These are phyloP conservation scores for Scomber japonicus DNA, from an alignment of 2,113 vertebrate species.

Conservation along the genomic window DNA sequence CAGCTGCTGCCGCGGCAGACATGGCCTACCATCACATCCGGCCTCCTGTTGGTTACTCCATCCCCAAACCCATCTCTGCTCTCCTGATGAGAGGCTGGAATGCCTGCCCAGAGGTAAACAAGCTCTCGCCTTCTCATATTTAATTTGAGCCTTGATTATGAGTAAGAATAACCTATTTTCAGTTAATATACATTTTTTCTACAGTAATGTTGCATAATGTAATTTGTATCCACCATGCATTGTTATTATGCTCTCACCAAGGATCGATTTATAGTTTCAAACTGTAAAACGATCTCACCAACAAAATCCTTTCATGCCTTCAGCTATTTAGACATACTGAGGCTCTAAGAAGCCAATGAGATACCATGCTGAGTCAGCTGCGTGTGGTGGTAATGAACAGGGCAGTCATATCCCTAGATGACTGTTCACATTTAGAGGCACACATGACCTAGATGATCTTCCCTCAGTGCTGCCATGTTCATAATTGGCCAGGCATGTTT, in stretches of 20 bases:
- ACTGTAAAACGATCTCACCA: not conserved
- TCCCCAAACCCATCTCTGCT: constrained; percentile 93
- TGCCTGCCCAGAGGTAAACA: constrained; percentile 90
- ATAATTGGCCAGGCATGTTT: constrained; percentile 46
- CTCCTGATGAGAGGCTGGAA: constrained; percentile 95
- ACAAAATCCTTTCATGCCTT: constrained; percentile 15
- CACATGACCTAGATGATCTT: constrained; percentile 9
- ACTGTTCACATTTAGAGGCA: constrained; percentile 39
- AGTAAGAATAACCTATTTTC: not conserved
- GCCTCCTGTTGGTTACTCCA: constrained; percentile 94
- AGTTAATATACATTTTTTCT: not conserved
- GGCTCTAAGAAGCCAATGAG: constrained; percentile 1
- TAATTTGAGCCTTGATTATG: not conserved
- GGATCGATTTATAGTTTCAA: not conserved
- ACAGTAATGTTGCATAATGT: not conserved
- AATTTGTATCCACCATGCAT: not conserved
- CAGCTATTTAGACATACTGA: not conserved
- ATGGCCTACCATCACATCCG: constrained; percentile 96
- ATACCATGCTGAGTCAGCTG: constrained; percentile 50
- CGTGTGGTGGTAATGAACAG: constrained; percentile 30
- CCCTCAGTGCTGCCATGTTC: constrained; percentile 35
- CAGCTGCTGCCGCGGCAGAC: constrained; percentile 93
- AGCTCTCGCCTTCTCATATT: not conserved
- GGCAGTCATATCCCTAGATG: constrained; percentile 43
- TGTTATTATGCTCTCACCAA: not conserved